Conservation (phyloP, 1,140 invertebrate genomes). For the Ceratosolen fusciceps region DNA sequence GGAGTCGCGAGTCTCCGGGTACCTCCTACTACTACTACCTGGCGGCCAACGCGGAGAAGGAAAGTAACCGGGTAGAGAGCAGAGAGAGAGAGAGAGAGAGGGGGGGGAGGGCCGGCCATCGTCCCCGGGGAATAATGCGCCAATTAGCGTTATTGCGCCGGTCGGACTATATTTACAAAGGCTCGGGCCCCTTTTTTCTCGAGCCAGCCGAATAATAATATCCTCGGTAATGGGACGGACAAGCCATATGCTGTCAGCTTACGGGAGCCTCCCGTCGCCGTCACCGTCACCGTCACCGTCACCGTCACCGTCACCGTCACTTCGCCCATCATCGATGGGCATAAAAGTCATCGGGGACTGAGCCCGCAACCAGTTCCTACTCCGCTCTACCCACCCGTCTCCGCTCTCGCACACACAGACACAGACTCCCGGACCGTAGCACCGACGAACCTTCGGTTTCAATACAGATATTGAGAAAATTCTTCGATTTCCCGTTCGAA, state of each 20-base stretch:
- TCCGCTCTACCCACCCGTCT: background rate
- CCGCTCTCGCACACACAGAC: no score
- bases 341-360: background rate
- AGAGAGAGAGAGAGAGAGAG: no score
- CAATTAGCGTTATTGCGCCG: constrained; percentile 46
- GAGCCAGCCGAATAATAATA: constrained; percentile 39
- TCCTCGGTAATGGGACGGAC: constrained; percentile 51
- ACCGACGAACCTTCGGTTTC: constrained; percentile 14
- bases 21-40: background rate
- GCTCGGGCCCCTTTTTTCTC: background rate
- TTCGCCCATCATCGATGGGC: constrained; percentile 28
- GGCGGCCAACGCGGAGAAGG: background rate
- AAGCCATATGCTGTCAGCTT: constrained; percentile 52
- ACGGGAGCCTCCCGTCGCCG: constrained; percentile 39
- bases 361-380: constrained; percentile 43
- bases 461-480: constrained; percentile 30
- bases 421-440: no score
- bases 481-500: constrained; percentile 38
- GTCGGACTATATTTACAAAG: constrained; percentile 26
- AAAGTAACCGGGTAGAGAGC: background rate
- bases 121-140: constrained; percentile 34
- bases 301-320: no score
- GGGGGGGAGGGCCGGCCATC: no score
- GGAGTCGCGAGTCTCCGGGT: constrained; percentile 17
- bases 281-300: no score